Evolutionary conservation across 2,113 vertebrate species (phyloP), one percentile per base, ranked within the genome.

Genomic region (Pungitius pungitius): DNA sequence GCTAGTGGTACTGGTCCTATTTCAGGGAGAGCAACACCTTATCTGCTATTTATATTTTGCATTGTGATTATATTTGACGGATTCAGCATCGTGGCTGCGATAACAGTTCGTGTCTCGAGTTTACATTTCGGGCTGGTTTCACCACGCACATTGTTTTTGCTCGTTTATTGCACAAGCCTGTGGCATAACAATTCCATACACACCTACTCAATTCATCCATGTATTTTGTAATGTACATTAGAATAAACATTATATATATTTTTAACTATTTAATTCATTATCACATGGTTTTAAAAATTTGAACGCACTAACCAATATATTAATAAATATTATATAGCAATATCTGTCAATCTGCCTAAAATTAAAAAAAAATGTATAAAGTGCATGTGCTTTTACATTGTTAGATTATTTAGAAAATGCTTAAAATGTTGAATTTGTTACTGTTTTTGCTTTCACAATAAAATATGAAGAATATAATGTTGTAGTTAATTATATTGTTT

Each of bases 121-220:
- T 54, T 49, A n/a, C 39, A 47, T 24, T 8, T 42, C 6, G 6
- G 30, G 35, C 18, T 27, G 22, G 6, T 59, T 18, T 69, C 30
- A 18, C 14, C 22, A 8, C 58, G 71, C 78, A 47, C 35, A 18
- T 14, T 30, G 33, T 73, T 39, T 58, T 58, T 59, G 15, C 39
- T 37, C 33, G 60, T 47, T 54, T 26, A 24, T 18, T 68, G 24
- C 26, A 55, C 3, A 30, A 60, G 17, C 3, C 9, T 71, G 24
- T n/a, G 18, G 11, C 12, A 35, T 40, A 56, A 27, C 42, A 52
- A 13, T 45, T 33, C 13, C 13, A 11, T 0, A 22, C 39, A 4
- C 20, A 20, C 9, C 7, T 3, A n/a, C 22, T 45, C 43, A 26
- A 67, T 67, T 37, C 6, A 22, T 71, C 51, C 2, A 27, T 54